Conservation (phyloP, 2,113 vertebrate species). For the Progne subis region DNA sequence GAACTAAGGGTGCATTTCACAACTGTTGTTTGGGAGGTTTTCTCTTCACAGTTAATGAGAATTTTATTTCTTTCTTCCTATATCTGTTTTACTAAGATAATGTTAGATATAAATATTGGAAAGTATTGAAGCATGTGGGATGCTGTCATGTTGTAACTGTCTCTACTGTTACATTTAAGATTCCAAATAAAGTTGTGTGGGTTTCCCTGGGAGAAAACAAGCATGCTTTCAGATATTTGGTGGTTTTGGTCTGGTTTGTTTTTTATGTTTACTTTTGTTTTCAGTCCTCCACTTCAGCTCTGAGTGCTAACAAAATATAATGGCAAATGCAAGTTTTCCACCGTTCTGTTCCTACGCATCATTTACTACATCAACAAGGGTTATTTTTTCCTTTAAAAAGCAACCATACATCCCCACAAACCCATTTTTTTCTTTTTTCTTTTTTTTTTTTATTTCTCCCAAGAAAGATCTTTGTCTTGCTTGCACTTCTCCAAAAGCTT, state of each 20-base stretch:
- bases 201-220: background rate
- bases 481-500: background rate
- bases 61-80: background rate
- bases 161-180: accelerated
- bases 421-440: background rate
- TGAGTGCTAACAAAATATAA: background rate
- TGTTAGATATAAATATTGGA: background rate
- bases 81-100: background rate
- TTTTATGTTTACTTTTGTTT: background rate
- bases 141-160: background rate
- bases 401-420: background rate
- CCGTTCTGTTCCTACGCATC: background rate
- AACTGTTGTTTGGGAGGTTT: background rate
- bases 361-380: background rate
- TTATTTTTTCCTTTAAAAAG: background rate
- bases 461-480: background rate
- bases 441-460: background rate
- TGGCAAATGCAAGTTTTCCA: background rate
- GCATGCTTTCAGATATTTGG: background rate
- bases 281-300: background rate
- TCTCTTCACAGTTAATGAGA: background rate
- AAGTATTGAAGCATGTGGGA: background rate
- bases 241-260: background rate
- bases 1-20: background rate
- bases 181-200: background rate